Percentiles rank a stretch among this genome's conserved stretches.
Evolutionary conservation across 2,113 vertebrate species (phyloP).

Genomic region (Macrotus californicus): DNA sequence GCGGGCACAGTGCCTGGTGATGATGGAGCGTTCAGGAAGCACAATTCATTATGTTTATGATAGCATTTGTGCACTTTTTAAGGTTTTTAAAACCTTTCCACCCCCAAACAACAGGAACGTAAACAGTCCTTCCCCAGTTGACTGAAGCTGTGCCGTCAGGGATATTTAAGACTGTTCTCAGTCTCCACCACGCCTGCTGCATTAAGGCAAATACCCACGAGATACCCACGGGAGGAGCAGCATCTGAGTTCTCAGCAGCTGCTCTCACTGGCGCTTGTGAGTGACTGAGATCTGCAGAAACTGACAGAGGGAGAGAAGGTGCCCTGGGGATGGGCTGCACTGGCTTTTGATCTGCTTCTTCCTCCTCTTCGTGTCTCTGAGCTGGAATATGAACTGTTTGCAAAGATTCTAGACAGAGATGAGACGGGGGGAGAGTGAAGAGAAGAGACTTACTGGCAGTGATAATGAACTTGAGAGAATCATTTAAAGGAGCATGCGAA

Average conservation of each 20-base stretch:
- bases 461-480: neutral
- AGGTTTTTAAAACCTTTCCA: neutral
- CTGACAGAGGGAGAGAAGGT: neutral
- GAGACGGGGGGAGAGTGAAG: too few relatives aligned
- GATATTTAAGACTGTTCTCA: neutral
- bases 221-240: neutral
- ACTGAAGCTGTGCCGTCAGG: neutral
- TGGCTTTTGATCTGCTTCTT: neutral
- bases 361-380: too few relatives aligned
- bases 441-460: neutral
- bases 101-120: neutral
- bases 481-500: neutral
- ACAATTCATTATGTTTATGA: neutral
- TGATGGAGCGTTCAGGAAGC: neutral
- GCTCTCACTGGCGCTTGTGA: neutral
- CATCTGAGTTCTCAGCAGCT: neutral
- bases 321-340: neutral
- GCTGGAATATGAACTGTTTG: neutral
- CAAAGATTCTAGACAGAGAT: neutral
- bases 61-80: neutral
- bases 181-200: neutral
- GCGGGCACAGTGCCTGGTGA: neutral
- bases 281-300: neutral
- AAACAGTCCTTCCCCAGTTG: neutral
- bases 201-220: neutral